Conservation (phyloP, 2,888 invertebrate species). For the Sminthurides aquaticus region DNA sequence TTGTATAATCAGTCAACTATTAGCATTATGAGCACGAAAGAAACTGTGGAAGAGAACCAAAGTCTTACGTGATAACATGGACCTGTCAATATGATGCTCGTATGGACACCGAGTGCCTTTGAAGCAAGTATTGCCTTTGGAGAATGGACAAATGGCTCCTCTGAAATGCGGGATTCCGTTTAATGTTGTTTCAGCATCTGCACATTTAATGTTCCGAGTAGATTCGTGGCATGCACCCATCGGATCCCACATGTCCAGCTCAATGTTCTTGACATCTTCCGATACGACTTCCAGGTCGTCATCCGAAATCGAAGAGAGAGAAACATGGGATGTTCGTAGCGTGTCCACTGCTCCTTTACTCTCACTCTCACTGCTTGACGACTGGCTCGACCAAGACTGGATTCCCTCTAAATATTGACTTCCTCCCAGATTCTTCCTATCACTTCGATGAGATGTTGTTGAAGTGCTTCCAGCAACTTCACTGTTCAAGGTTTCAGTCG, state of each 20-base stretch:
- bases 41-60: too few relatives aligned
- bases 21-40: too few relatives aligned
- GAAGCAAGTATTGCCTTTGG: slow-evolving; percentile 5
- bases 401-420: background rate
- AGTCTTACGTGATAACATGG: background rate
- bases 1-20: too few relatives aligned
- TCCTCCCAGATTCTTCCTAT: background rate
- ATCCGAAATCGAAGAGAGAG: background rate
- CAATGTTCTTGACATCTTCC: background rate
- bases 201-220: slow-evolving; percentile 1
- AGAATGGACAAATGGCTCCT: slow-evolving; percentile 10
- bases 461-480: background rate
- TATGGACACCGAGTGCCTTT: slow-evolving; percentile 8
- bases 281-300: background rate
- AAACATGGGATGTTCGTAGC: too few relatives aligned
- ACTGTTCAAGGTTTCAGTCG: too few relatives aligned
- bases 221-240: background rate
- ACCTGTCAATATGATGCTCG: slow-evolving; percentile 12
- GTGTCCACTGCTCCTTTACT: background rate
- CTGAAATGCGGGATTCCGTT: background rate
- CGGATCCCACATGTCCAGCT: slow-evolving; percentile 7
- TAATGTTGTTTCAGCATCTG: background rate
- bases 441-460: background rate
- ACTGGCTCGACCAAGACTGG: background rate
- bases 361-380: background rate